phyloP scores from a whole-genome alignment of 2,113 vertebrate genomes.

The Scomber colias region DNA sequence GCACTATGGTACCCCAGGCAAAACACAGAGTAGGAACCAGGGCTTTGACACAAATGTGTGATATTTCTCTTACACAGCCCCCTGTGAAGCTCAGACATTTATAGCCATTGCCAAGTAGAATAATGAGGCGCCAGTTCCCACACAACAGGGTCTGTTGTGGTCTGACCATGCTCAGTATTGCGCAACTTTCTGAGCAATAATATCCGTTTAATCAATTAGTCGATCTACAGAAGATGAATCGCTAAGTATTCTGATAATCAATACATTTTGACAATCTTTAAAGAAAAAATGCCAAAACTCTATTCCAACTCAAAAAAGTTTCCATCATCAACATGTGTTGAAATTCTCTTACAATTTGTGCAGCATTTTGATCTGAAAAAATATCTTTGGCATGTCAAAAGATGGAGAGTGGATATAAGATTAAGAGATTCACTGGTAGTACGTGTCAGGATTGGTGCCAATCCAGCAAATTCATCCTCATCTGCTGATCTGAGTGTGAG shows the following conservation, averaged over 20 bases:
- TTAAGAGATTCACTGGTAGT: neutral
- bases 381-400: neutral
- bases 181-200: neutral
- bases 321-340: neutral
- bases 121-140: slow-evolving; percentile 4
- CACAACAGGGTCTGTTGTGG: slow-evolving; percentile 33
- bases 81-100: slow-evolving; percentile 55
- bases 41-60: slow-evolving; percentile 60
- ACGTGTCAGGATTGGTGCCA: slow-evolving; percentile 1
- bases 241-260: too few relatives aligned
- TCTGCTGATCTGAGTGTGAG: neutral
- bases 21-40: slow-evolving; percentile 34
- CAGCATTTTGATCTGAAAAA: neutral
- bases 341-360: neutral
- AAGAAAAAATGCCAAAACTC: too few relatives aligned
- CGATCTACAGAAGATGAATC: too few relatives aligned
- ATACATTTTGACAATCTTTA: too few relatives aligned
- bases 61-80: slow-evolving; percentile 61
- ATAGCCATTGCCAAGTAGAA: slow-evolving; percentile 38
- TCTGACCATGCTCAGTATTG: neutral
- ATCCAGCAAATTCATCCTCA: neutral
- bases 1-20: slow-evolving; percentile 39
- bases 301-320: neutral
- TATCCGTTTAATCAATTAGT: too few relatives aligned
- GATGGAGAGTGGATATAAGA: neutral